Conservation (phyloP, 2,113 vertebrate species). For the Dasyprocta punctata region DNA sequence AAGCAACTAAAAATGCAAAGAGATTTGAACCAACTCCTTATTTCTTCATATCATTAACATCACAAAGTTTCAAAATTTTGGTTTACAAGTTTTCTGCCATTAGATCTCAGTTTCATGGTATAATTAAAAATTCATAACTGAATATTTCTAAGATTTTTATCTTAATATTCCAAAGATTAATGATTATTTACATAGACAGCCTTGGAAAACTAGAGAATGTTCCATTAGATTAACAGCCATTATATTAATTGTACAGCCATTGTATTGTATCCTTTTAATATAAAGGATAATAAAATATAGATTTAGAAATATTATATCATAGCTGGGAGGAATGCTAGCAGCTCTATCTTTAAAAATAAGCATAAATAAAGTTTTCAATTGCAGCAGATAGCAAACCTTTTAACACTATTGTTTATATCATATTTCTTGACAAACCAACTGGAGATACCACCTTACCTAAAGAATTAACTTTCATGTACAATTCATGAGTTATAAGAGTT, state of each 20-base stretch:
- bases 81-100: slow-evolving; percentile 42
- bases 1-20: slow-evolving; percentile 32
- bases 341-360: slow-evolving; percentile 16
- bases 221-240: slow-evolving; percentile 66
- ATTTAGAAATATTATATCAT: slow-evolving; percentile 58
- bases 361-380: slow-evolving; percentile 35
- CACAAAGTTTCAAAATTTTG: slow-evolving; percentile 50
- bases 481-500: slow-evolving; percentile 11
- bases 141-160: slow-evolving; percentile 64
- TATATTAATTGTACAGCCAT: slow-evolving; percentile 60
- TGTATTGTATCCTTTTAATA: slow-evolving; percentile 69
- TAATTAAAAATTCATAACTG: slow-evolving; percentile 65
- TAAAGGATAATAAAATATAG: slow-evolving; percentile 69
- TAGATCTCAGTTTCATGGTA: slow-evolving; percentile 54
- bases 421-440: slow-evolving; percentile 15
- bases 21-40: slow-evolving; percentile 40
- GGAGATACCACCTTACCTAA: neutral
- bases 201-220: slow-evolving; percentile 62
- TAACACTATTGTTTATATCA: slow-evolving; percentile 36
- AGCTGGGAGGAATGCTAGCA: slow-evolving; percentile 40
- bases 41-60: slow-evolving; percentile 16
- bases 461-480: slow-evolving; percentile 20
- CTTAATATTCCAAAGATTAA: slow-evolving; percentile 65
- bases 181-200: slow-evolving; percentile 62
- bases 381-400: slow-evolving; percentile 55